Percentiles rank a stretch among this genome's conserved stretches.
Evolutionary conservation across 1,140 invertebrate species (phyloP).

Genomic region (Tetraneura akinire): DNA sequence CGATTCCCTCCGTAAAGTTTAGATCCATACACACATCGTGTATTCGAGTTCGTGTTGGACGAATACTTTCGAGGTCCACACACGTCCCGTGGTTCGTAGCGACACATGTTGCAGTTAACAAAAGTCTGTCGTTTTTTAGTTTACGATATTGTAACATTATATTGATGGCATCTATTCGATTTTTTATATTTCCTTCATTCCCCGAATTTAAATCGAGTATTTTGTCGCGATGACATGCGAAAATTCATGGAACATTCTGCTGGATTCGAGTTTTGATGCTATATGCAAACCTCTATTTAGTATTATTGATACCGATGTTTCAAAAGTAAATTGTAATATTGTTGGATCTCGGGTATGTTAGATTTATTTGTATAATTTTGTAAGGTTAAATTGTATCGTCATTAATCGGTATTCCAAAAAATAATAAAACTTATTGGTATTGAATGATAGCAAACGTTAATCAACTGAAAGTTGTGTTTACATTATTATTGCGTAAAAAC

Average conservation of each 20-base stretch:
- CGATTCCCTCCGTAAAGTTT: neutral
- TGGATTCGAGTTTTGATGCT: neutral
- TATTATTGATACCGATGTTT: neutral
- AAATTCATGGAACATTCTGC: neutral
- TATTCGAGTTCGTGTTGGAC: neutral
- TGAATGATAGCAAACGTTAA: slow-evolving; percentile 22
- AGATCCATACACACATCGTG: neutral
- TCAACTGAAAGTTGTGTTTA: neutral
- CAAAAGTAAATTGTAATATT: no score
- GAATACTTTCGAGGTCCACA: neutral
- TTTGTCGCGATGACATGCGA: no score
- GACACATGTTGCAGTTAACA: neutral
- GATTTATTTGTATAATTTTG: neutral
- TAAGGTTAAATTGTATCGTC: slow-evolving; percentile 8
- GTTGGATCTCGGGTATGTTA: slow-evolving; percentile 1
- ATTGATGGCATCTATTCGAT: no score
- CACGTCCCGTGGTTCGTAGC: neutral
- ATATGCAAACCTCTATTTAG: no score
- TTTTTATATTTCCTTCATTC: no score
- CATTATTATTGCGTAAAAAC: neutral
- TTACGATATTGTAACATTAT: no score
- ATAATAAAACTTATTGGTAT: no score
- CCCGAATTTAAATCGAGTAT: no score
- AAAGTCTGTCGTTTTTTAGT: neutral
- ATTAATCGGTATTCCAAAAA: neutral